Conservation (phyloP, 2,113 vertebrate genomes). For the Dicrurus megarhynchus region DNA sequence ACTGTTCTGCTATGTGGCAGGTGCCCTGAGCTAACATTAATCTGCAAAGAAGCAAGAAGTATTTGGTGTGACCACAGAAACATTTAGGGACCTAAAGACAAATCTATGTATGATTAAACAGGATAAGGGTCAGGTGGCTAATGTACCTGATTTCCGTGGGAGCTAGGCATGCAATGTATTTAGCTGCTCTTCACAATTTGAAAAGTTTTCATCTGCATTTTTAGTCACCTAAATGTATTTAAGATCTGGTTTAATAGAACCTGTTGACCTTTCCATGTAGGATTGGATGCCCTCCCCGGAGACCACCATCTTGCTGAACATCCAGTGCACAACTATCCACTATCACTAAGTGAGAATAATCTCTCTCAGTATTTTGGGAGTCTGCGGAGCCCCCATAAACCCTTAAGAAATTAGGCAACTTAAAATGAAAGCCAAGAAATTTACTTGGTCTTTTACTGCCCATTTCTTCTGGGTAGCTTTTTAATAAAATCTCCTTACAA, state of each 20-base stretch:
- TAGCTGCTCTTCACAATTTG: neutral
- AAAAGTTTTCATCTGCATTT: neutral
- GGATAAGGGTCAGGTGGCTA: neutral
- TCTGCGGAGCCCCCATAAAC: neutral
- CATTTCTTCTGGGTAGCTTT: neutral
- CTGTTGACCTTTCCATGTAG: neutral
- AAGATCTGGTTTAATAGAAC: neutral
- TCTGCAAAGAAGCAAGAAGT: neutral
- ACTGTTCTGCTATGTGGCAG: neutral
- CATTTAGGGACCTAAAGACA: neutral
- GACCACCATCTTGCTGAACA: neutral
- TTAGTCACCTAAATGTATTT: neutral
- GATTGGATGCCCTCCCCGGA: neutral
- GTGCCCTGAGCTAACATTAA: neutral
- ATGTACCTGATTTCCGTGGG: neutral
- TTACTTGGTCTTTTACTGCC: constrained; percentile 53
- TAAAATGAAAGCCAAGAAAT: neutral
- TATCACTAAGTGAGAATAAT: neutral
- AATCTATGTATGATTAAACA: neutral
- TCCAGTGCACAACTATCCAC: neutral
- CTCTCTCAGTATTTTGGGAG: neutral
- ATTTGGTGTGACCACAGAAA: neutral
- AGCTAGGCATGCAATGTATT: neutral
- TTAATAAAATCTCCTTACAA: constrained; percentile 54
- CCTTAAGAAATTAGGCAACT: neutral